These are phyloP conservation scores for Drosophila dunni DNA, from an alignment of 1,140 invertebrate species.

Conservation along the genomic window DNA sequence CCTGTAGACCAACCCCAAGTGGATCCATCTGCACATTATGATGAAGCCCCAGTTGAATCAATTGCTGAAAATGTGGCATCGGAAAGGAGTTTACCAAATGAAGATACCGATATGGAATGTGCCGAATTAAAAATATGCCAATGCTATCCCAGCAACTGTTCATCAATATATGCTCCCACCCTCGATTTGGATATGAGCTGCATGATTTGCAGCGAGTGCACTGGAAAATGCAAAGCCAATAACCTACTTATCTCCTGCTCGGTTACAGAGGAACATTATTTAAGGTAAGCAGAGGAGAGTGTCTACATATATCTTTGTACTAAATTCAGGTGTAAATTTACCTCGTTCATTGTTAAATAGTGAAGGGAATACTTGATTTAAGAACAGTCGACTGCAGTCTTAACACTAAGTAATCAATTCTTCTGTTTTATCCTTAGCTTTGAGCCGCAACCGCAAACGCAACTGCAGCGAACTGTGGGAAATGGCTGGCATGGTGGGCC, in stretches of 20 bases:
- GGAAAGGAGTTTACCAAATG: not conserved
- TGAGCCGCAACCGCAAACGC: not conserved
- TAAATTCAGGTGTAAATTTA: too few species aligned
- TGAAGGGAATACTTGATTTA: too few species aligned
- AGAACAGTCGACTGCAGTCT: too few species aligned
- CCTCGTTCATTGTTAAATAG: too few species aligned
- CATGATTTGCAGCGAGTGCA: slow-evolving; percentile 5
- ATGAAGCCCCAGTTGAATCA: not conserved
- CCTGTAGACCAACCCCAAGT: not conserved
- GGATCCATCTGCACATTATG: not conserved
- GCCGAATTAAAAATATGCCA: not conserved
- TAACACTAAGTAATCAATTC: not conserved
- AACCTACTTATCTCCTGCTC: slow-evolving; percentile 50
- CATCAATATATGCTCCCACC: not conserved
- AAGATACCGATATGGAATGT: not conserved
- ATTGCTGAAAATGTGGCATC: not conserved
- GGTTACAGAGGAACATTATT: slow-evolving; percentile 55
- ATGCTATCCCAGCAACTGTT: slow-evolving; percentile 45
- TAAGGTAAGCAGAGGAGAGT: slow-evolving; percentile 26
- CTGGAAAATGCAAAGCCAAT: not conserved
- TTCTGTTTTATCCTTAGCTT: not conserved
- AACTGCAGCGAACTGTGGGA: not conserved
- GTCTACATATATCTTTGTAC: too few species aligned
- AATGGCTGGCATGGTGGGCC: not conserved
- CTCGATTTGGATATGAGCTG: not conserved